Percentiles rank a stretch among this genome's conserved stretches.
phyloP scores from a whole-genome alignment of 2,888 invertebrate species.

The Tortricodes alternella region DNA sequence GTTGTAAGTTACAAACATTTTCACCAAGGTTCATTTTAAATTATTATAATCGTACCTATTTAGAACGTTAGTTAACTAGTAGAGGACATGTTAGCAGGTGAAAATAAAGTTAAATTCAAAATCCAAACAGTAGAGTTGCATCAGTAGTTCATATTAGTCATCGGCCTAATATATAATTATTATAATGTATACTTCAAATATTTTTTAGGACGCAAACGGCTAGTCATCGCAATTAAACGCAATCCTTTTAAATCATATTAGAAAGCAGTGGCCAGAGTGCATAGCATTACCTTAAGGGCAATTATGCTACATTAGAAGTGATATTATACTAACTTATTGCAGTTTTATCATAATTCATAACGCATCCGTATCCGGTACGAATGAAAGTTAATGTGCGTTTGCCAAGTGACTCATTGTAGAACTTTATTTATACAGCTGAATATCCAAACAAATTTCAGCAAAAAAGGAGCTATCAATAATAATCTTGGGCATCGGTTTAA shows the following conservation, averaged over 20 bases:
- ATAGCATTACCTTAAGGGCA: conserved; percentile 44
- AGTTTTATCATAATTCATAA: conserved; percentile 9
- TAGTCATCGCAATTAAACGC: conserved; percentile 74
- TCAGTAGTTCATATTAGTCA: conserved; percentile 45
- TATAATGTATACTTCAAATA: conserved; percentile 68
- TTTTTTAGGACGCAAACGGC: conserved; percentile 59
- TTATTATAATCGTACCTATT: no score
- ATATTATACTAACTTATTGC: conserved; percentile 39
- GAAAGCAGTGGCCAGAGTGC: conserved; percentile 49
- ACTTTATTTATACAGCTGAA: background rate
- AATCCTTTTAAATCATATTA: conserved; percentile 64
- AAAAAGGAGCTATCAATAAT: no score
- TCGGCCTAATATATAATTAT: conserved; percentile 67
- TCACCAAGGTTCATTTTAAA: no score
- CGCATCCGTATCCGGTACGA: conserved; percentile 15
- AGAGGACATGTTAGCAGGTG: conserved; percentile 22
- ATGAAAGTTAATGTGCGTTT: no score
- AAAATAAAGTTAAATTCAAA: conserved; percentile 16
- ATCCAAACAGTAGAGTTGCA: conserved; percentile 30
- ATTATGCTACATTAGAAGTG: conserved; percentile 51
- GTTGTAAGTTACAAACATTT: no score
- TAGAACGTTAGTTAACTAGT: no score
- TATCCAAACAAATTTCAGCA: background rate
- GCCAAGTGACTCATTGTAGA: background rate
- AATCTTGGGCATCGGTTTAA: no score